A percentile compares a stretch with the other conserved stretches of the same genome.
Conservation (phyloP, 2,888 invertebrate genomes). For the Flabesymbios commensalis region DNA sequence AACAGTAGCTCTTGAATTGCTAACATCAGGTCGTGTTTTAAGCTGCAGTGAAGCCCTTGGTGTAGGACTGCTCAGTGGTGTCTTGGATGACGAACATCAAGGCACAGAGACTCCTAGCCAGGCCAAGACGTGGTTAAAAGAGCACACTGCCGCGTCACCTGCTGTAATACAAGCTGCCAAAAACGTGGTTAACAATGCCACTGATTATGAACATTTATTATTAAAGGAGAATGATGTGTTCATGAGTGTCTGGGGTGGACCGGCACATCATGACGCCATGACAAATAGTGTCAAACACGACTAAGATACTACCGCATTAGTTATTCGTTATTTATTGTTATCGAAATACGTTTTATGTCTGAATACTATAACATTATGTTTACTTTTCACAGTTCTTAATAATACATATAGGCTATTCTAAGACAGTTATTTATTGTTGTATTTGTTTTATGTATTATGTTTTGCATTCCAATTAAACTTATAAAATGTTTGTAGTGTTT, state of each 20-base stretch:
- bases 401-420: too few relatives aligned
- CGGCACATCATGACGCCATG: conserved; percentile 58
- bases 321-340: too few relatives aligned
- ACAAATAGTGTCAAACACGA: conserved; percentile 53
- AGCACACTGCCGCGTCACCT: conserved; percentile 41
- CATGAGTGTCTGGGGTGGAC: conserved; percentile 61
- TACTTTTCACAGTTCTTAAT: too few relatives aligned
- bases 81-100: conserved; percentile 47
- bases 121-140: conserved; percentile 54
- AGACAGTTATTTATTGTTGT: too few relatives aligned
- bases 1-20: conserved; percentile 60
- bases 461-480: too few relatives aligned
- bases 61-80: conserved; percentile 61
- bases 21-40: conserved; percentile 53
- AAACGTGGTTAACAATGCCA: conserved; percentile 42
- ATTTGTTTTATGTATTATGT: too few relatives aligned
- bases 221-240: conserved; percentile 59
- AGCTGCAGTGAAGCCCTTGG: conserved; percentile 54
- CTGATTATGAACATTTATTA: conserved; percentile 41
- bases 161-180: conserved; percentile 52
- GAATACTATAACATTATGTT: too few relatives aligned
- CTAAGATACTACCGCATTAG: too few relatives aligned
- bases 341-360: too few relatives aligned
- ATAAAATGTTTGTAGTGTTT: too few relatives aligned
- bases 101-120: conserved; percentile 41